These are phyloP conservation scores for Palythoa heliodiscus DNA, from an alignment of 92 coral and sea anemone species.

Conservation along the genomic window DNA sequence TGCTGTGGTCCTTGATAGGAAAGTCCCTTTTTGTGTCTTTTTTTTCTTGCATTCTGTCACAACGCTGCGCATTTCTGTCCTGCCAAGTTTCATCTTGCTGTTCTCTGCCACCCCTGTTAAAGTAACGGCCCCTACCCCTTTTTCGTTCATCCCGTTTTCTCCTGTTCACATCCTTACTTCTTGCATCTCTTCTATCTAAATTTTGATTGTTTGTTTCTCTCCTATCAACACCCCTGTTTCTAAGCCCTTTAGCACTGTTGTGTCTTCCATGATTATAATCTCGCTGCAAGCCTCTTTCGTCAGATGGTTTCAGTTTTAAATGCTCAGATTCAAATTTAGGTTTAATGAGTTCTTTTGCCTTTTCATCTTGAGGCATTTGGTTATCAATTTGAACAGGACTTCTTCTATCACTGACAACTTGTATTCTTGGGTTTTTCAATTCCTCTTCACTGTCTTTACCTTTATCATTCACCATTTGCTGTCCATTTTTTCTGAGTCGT, in stretches of 20 bases:
- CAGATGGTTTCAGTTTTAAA: not conserved
- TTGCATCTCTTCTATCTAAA: constrained; percentile 1
- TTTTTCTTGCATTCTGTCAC: not conserved
- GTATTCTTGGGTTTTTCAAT: constrained; percentile 24
- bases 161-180: constrained; percentile 8
- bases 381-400: constrained; percentile 32
- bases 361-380: not conserved
- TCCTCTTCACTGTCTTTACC: constrained; percentile 25
- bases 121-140: constrained; percentile 52
- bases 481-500: constrained; percentile 74
- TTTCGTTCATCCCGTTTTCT: constrained; percentile 31
- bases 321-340: constrained; percentile 17
- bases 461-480: constrained; percentile 43
- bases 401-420: not conserved
- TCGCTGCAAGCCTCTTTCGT: constrained; percentile 16
- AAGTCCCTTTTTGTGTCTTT: not conserved
- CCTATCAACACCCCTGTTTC: not conserved
- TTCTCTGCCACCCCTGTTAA: constrained; percentile 36
- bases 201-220: not conserved
- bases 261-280: constrained; percentile 19
- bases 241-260: not conserved
- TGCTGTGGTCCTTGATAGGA: constrained; percentile 31
- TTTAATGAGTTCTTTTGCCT: not conserved
- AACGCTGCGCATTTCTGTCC: not conserved
- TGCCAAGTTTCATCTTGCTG: not conserved